phyloP scores from a whole-genome alignment of 2,888 invertebrate species.

The Maniola hyperantus region DNA sequence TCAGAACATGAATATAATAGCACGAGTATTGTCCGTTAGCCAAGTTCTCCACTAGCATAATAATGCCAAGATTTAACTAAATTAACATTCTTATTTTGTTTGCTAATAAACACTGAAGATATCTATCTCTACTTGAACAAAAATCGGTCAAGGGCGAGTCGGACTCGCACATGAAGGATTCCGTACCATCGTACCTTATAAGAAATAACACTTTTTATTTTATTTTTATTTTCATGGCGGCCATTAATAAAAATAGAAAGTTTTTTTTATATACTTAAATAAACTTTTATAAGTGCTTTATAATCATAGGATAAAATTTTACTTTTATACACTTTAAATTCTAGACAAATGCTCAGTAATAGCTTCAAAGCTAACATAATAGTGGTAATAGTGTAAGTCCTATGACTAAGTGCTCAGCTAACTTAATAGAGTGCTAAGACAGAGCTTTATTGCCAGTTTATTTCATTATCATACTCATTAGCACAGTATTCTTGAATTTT shows the following conservation, averaged over 20 bases:
- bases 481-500: slow-evolving; percentile 7
- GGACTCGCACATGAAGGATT: no score
- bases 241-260: no score
- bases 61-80: slow-evolving; percentile 13
- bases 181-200: no score
- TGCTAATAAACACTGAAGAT: neutral
- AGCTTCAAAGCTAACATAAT: slow-evolving; percentile 13
- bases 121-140: neutral
- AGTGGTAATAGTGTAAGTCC: slow-evolving; percentile 6
- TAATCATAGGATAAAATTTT: neutral
- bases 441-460: slow-evolving; percentile 13
- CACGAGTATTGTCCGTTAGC: slow-evolving; percentile 28
- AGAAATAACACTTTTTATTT: no score
- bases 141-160: no score
- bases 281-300: neutral
- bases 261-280: no score
- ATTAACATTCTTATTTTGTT: slow-evolving; percentile 17
- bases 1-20: slow-evolving; percentile 31
- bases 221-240: no score
- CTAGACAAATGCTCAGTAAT: slow-evolving; percentile 5
- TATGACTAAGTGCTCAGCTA: slow-evolving; percentile 19
- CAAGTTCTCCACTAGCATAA: slow-evolving; percentile 15
- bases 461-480: slow-evolving; percentile 21
- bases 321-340: neutral
- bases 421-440: slow-evolving; percentile 20